Conservation (phyloP, 2,888 invertebrate genomes). For the Monochamus alternatus region DNA sequence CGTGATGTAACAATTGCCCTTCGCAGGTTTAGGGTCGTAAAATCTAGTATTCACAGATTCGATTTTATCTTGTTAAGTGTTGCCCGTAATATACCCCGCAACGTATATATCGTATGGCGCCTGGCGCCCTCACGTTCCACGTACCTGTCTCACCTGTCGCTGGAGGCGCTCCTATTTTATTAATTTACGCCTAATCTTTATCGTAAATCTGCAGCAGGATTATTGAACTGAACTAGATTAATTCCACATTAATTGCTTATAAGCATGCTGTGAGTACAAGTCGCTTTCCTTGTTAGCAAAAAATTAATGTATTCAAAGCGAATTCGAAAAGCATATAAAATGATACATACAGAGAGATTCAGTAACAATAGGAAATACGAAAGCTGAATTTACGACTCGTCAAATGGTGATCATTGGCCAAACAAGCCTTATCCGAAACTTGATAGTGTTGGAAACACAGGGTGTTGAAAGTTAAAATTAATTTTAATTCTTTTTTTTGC, state of each 20-base stretch:
- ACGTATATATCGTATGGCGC: slow-evolving; percentile 13
- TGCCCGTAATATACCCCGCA: not conserved
- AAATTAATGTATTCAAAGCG: no score
- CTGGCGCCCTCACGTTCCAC: not conserved
- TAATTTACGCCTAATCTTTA: slow-evolving; percentile 12
- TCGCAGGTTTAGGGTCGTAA: not conserved
- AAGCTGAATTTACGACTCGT: no score
- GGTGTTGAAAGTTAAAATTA: no score
- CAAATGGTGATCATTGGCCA: no score
- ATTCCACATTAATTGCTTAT: slow-evolving; percentile 5
- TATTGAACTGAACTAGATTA: slow-evolving; percentile 10
- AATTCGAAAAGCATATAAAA: no score
- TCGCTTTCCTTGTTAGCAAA: not conserved
- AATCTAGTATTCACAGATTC: slow-evolving; percentile 10
- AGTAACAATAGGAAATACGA: no score
- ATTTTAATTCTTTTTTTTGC: no score
- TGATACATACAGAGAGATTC: no score
- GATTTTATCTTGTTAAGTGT: slow-evolving; percentile 4
- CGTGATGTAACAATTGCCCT: no score
- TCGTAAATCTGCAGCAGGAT: slow-evolving; percentile 15
- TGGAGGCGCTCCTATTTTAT: slow-evolving; percentile 11
- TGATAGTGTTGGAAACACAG: no score
- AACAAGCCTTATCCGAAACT: no score
- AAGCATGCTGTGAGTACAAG: not conserved
- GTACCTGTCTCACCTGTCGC: slow-evolving; percentile 22